Conservation (phyloP, 2,888 invertebrate species). For the Limnephilus auricula region DNA sequence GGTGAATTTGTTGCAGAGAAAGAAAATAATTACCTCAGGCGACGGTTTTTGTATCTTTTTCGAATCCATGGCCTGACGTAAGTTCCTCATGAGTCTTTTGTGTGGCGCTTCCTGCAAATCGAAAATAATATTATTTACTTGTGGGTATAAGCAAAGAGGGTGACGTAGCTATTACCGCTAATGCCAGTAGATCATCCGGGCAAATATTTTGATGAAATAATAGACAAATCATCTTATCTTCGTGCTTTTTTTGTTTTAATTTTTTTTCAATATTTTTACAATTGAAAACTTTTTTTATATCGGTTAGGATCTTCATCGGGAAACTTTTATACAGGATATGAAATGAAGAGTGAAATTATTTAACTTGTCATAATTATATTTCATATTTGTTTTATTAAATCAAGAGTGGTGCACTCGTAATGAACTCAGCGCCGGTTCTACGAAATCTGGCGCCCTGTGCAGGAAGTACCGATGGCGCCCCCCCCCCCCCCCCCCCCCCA, state of each 20-base stretch:
- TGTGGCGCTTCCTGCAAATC: conserved; percentile 78
- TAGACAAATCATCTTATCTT: not conserved
- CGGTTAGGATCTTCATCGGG: not conserved
- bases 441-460: too few species aligned
- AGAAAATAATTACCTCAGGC: conserved; percentile 75
- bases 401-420: too few species aligned
- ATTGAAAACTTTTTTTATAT: not conserved
- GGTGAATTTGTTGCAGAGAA: conserved; percentile 77
- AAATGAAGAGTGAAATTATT: too few species aligned
- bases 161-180: not conserved
- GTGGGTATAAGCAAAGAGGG: not conserved
- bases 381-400: too few species aligned
- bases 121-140: not conserved
- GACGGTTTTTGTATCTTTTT: conserved; percentile 73
- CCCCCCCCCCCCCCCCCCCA: too few species aligned
- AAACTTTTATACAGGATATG: not conserved
- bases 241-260: not conserved
- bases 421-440: too few species aligned
- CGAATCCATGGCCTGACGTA: conserved; percentile 75
- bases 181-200: not conserved
- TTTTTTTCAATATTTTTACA: not conserved
- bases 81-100: conserved; percentile 80
- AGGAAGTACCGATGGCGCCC: too few species aligned
- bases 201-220: not conserved
- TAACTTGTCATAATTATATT: too few species aligned